Evolutionary conservation across 1,140 invertebrate species (phyloP).

Genomic region (Venustaconcha ellipsiformis): DNA sequence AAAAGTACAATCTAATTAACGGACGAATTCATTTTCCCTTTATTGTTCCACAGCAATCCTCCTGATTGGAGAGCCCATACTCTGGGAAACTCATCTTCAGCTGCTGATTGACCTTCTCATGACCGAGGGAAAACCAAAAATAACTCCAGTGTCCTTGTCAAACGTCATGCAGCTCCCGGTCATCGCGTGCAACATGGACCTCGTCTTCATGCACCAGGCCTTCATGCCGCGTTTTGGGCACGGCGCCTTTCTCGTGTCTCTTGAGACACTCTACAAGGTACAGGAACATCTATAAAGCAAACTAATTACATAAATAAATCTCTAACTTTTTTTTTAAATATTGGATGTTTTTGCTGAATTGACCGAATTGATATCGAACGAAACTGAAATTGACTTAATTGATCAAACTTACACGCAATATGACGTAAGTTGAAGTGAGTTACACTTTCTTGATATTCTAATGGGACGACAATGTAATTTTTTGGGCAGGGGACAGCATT

Average conservation of each 20-base stretch:
- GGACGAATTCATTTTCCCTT: neutral
- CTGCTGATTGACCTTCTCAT: conserved; percentile 78
- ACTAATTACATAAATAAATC: no score
- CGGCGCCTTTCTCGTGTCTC: conserved; percentile 77
- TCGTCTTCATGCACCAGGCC: conserved; percentile 68
- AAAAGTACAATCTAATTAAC: no score
- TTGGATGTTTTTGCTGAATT: no score
- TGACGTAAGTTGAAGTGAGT: no score
- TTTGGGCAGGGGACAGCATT: no score
- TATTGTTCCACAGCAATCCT: conserved; percentile 64
- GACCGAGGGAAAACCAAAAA: conserved; percentile 74
- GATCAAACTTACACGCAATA: no score
- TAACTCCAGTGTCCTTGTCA: conserved; percentile 70
- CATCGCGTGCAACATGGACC: conserved; percentile 69
- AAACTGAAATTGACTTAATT: no score
- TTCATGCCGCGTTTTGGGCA: conserved; percentile 75
- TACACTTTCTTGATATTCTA: no score
- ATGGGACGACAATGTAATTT: no score
- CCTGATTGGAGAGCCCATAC: conserved; percentile 67
- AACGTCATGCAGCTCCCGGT: conserved; percentile 71
- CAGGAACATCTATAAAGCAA: no score
- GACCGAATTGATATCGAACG: no score
- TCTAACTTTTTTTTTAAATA: no score
- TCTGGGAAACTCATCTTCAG: conserved; percentile 72
- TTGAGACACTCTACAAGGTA: conserved; percentile 76